Percentiles rank a stretch among this genome's conserved stretches.
Evolutionary conservation across 2,797 vertebrate species (phyloP).

Genomic region (Ataeniobius toweri): DNA sequence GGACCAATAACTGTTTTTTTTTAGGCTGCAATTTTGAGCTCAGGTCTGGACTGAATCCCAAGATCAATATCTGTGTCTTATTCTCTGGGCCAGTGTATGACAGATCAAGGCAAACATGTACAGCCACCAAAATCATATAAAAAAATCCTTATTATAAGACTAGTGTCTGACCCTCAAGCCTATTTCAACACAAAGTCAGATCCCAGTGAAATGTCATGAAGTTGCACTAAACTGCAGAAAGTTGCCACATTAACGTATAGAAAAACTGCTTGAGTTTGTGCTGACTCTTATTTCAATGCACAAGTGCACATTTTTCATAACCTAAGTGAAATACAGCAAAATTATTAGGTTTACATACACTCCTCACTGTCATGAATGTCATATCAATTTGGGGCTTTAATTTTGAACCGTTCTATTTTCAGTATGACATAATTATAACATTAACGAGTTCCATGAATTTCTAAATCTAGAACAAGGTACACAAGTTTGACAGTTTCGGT

Average conservation of each 20-base stretch:
- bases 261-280: conserved; percentile 21
- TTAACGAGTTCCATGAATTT: too few relatives aligned
- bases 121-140: conserved; percentile 20
- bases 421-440: too few relatives aligned
- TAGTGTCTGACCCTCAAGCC: neutral
- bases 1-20: conserved; percentile 61
- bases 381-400: too few relatives aligned
- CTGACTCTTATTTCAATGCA: conserved; percentile 1
- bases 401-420: too few relatives aligned
- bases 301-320: conserved; percentile 30
- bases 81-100: conserved; percentile 43
- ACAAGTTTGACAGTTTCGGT: neutral
- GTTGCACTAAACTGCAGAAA: neutral
- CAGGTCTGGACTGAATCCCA: conserved; percentile 40
- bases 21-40: conserved; percentile 52
- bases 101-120: conserved; percentile 28
- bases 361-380: neutral
- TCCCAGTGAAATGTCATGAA: conserved; percentile 2
- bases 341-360: conserved; percentile 11
- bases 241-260: conserved; percentile 35
- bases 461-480: too few relatives aligned
- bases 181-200: conserved; percentile 10
- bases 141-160: conserved; percentile 16
- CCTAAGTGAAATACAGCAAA: conserved; percentile 25
- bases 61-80: conserved; percentile 63